Percentiles rank a stretch among this genome's conserved stretches.
Conservation (phyloP, 2,113 vertebrate genomes). For the Sebastes schlegelii region DNA sequence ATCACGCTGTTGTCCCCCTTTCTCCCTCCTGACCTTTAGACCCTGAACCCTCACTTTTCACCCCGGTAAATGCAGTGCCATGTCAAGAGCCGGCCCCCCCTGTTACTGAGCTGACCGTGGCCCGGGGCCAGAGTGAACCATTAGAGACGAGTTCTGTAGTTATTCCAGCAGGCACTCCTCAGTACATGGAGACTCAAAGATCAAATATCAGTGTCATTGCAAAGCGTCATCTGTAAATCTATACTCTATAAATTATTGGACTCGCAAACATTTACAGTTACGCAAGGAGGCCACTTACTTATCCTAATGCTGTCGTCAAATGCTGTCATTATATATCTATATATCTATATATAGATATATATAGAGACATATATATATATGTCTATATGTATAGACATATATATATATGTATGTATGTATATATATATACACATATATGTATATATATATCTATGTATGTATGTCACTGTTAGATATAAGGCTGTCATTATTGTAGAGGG, state of each 20-base stretch:
- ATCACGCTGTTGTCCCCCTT: constrained; percentile 22
- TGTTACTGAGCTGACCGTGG: constrained; percentile 43
- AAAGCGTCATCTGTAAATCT: constrained; percentile 47
- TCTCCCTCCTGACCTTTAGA: constrained; percentile 48
- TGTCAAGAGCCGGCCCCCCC: neutral
- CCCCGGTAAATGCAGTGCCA: constrained; percentile 30
- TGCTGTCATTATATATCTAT: neutral
- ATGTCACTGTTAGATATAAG: neutral
- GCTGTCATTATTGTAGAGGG: neutral
- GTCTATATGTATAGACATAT: too few species aligned
- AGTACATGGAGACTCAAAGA: constrained; percentile 52
- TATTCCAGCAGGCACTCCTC: constrained; percentile 53
- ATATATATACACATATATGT: too few species aligned
- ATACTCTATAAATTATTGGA: constrained; percentile 24
- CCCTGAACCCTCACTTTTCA: constrained; percentile 54
- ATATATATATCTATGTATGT: too few species aligned
- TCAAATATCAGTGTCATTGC: constrained; percentile 54
- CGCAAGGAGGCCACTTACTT: constrained; percentile 1
- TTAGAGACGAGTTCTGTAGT: constrained; percentile 45
- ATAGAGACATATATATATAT: too few species aligned
- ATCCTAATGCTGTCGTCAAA: neutral
- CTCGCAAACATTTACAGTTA: constrained; percentile 31
- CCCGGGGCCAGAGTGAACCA: constrained; percentile 26
- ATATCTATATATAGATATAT: neutral
- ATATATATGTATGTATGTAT: too few species aligned